Base-by-base conservation (phyloP, 2,888 invertebrate species). In the Lydus trimaculatus region DNA sequence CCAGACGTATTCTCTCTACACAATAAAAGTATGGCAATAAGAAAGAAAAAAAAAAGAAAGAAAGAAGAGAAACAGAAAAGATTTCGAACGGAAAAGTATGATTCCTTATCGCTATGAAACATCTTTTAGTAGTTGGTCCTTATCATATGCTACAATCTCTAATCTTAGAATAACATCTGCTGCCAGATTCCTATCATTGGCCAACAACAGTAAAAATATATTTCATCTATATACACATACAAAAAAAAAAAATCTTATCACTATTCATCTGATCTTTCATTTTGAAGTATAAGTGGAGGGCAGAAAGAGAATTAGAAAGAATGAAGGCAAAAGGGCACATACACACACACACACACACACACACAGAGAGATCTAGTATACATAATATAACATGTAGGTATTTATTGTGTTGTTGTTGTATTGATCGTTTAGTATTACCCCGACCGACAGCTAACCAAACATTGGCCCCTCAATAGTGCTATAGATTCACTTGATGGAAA, bases 401-500 rank as follows among this genome's bases (percentile, higher is more conserved):
- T 48, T 48, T 48, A 48, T 48, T 48, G 48, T 48, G 48, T 43
- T 48, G 48, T 48, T 48, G 48, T 43, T 48, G 48, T 48, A 48
- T 48, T 48, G 48, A 48, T 48, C 48, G 48, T 48, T 48, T 48
- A 48, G 48, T 74, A 71, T 75, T 77, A 75, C 75, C 78, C 80
- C 81, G 81, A 82, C 81, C 83, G 85, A 88, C 90, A 90, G 88
- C 89, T 89, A 90, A 89, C 89, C 89, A 90, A 90, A 90, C 89
- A 89, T 89, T 88, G 89, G 88, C 88, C 88, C 87, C 73, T 82
- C 88, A 88, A 86, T 87, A 86, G 85, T 20, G 11, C 17, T 17
- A 43, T 17, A 43, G 0, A 43, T 17, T 36, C 36, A 36, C 36
- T 36, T 43, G 43, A 43, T 17, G 11, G 20, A 48, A n/a, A 36